Evolutionary conservation across 2,888 invertebrate genomes (phyloP).

Genomic region (Temnothorax rugatulus): DNA sequence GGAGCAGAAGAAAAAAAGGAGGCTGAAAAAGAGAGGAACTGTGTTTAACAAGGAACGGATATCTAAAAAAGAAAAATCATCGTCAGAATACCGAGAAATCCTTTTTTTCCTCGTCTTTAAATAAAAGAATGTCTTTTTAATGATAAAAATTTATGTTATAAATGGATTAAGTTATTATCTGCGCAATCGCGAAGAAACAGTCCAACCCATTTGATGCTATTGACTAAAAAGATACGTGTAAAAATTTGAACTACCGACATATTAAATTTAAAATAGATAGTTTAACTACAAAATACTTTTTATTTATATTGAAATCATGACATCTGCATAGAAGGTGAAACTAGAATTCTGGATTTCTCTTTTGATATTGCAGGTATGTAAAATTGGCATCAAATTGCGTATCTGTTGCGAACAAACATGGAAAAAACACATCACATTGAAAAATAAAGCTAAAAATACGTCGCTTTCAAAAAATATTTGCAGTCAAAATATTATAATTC

Average conservation of each 20-base stretch:
- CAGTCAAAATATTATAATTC: not conserved
- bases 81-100: too few relatives aligned
- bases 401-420: too few relatives aligned
- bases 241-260: too few relatives aligned
- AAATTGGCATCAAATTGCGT: too few relatives aligned
- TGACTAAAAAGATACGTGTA: too few relatives aligned
- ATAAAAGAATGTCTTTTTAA: not conserved
- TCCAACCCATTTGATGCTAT: not conserved
- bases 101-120: not conserved
- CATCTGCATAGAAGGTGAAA: not conserved
- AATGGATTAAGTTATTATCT: not conserved
- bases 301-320: not conserved
- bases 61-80: not conserved
- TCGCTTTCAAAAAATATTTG: constrained; percentile 1
- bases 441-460: not conserved
- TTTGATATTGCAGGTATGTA: too few relatives aligned
- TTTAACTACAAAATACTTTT: not conserved
- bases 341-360: too few relatives aligned
- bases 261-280: not conserved
- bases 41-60: not conserved
- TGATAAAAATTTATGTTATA: not conserved
- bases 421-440: not conserved
- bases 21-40: not conserved
- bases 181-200: not conserved
- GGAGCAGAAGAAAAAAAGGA: not conserved